Base-by-base conservation (phyloP, 2,113 vertebrate species). In the Siphamia tubifer region DNA sequence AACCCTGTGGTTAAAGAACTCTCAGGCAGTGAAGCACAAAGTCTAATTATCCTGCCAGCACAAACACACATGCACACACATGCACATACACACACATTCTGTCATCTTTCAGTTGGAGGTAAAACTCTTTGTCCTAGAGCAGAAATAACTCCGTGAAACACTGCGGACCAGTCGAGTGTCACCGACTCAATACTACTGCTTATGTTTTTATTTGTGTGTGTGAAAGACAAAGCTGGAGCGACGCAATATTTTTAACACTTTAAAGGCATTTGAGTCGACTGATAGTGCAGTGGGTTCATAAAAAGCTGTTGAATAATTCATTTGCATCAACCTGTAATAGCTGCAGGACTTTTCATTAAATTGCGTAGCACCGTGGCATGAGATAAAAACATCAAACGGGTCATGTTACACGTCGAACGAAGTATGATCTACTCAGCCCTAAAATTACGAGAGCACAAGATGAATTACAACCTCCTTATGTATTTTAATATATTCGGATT, bases 31-130 rank as follows among this genome's bases (percentile, higher is more conserved):
- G 77, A 68, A 80, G 65, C 75, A 65, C 65, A 85, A 78, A 82
- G 85, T 89, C 75, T 89, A 87, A 89, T 89, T 90, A 90, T 87
- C 70, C 74, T 64, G 74, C 77, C 70, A 74, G 74, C 74, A 71
- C 56, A n/a, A 70, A 39, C 75, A 68, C 69, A 23, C 19, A 21
- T 12, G 43, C 4, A 31, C 19, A 47, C 51, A 42, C 48, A 32
- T 9, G 51, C 5, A 45, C 42, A 38, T 42, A 35, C 28, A 45
- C 32, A 44, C 51, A 8, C 32, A 51, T 45, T 54, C 64, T 39
- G 62, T 66, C 76, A 61, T 82, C 67, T 68, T 66, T 82, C 62
- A 80, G 68, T 70, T 48, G 31, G 77, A 84, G 72, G 72, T 80
- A 54, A 48, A 76, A 52, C 35, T 34, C 67, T 83, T 85, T 81